phyloP scores from a whole-genome alignment of 2,888 invertebrate species.

The Euphydryas editha region DNA sequence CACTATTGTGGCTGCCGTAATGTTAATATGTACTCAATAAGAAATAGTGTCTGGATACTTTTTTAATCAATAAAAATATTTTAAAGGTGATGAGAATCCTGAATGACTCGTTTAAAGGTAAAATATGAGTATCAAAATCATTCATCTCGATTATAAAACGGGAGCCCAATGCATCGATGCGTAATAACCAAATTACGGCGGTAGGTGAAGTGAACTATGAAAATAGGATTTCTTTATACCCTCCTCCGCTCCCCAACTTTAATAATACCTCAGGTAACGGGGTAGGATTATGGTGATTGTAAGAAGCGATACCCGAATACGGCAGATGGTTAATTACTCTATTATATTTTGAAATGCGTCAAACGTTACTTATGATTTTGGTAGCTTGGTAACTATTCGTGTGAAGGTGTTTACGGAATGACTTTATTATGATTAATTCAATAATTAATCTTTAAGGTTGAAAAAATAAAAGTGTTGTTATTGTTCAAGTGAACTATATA shows the following conservation, averaged over 20 bases:
- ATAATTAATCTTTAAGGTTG: neutral
- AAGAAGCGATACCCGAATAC: slow-evolving; percentile 58
- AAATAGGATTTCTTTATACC: slow-evolving; percentile 80
- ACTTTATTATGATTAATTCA: neutral
- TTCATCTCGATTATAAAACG: slow-evolving; percentile 51
- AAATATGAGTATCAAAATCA: slow-evolving; percentile 60
- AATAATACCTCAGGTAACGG: slow-evolving; percentile 58
- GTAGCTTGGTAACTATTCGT: neutral
- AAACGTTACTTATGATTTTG: neutral
- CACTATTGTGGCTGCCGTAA: no score
- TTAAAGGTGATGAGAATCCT: neutral
- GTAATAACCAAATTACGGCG: slow-evolving; percentile 78
- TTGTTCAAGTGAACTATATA: neutral
- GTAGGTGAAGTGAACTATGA: slow-evolving; percentile 81
- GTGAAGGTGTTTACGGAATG: neutral
- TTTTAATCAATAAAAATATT: neutral
- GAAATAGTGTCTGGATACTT: no score
- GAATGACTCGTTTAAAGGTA: neutral
- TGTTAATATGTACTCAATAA: no score
- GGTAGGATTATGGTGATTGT: slow-evolving; percentile 76
- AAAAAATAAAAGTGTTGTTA: neutral
- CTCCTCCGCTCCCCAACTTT: slow-evolving; percentile 44
- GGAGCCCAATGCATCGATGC: slow-evolving; percentile 77
- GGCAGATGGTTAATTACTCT: slow-evolving; percentile 39
- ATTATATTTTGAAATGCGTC: slow-evolving; percentile 21